Conservation (phyloP, 53 echinoderm and acorn worm species). For the Astropecten irregularis region DNA sequence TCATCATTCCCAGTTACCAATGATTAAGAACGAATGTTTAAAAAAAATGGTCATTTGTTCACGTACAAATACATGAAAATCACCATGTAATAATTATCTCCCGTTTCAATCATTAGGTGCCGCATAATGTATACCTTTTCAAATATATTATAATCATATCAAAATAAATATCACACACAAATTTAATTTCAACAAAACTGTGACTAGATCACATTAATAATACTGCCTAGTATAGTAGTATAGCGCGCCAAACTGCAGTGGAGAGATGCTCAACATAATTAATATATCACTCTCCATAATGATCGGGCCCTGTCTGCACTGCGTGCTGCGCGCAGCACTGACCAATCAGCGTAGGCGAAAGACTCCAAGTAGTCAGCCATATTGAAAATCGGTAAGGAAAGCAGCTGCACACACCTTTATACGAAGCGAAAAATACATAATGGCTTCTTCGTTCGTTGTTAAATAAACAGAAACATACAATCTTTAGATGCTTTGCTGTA, state of each 20-base stretch:
- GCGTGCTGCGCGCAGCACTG: constrained; percentile 25
- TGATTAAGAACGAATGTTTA: no score
- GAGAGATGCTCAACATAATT: constrained; percentile 29
- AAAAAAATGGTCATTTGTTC: no score
- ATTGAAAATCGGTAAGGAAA: constrained; percentile 52
- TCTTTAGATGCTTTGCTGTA: no score
- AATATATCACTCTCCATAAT: constrained; percentile 25
- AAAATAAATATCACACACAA: constrained; percentile 61
- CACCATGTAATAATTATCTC: no score
- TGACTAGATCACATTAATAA: not conserved
- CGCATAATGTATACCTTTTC: not conserved
- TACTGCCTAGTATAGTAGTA: not conserved
- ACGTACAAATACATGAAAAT: no score
- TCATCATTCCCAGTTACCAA: no score
- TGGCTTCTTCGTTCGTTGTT: no score
- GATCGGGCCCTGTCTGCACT: constrained; percentile 2
- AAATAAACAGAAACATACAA: no score
- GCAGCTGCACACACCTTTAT: constrained; percentile 45
- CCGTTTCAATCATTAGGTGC: no score
- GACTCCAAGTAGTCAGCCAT: constrained; percentile 59
- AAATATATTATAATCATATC: constrained; percentile 1
- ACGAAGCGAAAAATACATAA: not conserved
- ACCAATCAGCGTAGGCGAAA: constrained; percentile 45
- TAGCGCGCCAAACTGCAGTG: not conserved
- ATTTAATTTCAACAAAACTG: no score